Base-by-base conservation (phyloP, 2,113 vertebrate species). In the Myrmecobius fasciatus region DNA sequence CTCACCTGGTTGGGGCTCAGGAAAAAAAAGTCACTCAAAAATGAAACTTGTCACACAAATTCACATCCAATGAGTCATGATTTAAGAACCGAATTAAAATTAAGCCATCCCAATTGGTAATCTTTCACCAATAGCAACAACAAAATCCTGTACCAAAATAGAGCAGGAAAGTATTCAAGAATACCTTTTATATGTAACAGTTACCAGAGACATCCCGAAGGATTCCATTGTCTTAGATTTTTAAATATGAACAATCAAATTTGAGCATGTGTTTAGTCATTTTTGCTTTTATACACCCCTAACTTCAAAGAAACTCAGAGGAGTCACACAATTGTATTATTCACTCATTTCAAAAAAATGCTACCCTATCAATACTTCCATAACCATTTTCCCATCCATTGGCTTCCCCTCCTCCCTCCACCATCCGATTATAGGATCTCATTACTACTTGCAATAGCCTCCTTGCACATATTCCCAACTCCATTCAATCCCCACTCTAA, bases 21-120 rank as follows among this genome's bases (percentile, higher is more conserved):
- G 17, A n/a, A 91, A 95, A 93, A 93, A 14, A 97, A 60, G 14
- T 83, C 43, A 2, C 53, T 90, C 94, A 46, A 89, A 94, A 95
- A 93, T 89, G 92, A 94, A 95, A 92, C 8, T 67, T 53, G 47
- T 89, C 17, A 43, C 47, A 2, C 47, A 54, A 88, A 91, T 91
- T 20, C 48, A 4, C 12, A 51, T 92, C 25, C n/a, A 92, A 92
- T 75, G 0, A 96, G 67, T 92, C 49, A 91, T 31, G 88, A 0
- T 2, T 36, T 91, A 53, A 92, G 36, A 96, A 93, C 49, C 24
- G 36, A 90, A 47, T 95, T 91, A n/a, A 89, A 93, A 11, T 91
- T 46, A 92, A 92, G 89, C 5, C 60, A 94, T 60, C 49, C 51
- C 90, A 67, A 90, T 43, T 25, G 54, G 2, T 10, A 46, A 92